Evolutionary conservation across 2,113 vertebrate species (phyloP).

Genomic region (Anoura caudifer): DNA sequence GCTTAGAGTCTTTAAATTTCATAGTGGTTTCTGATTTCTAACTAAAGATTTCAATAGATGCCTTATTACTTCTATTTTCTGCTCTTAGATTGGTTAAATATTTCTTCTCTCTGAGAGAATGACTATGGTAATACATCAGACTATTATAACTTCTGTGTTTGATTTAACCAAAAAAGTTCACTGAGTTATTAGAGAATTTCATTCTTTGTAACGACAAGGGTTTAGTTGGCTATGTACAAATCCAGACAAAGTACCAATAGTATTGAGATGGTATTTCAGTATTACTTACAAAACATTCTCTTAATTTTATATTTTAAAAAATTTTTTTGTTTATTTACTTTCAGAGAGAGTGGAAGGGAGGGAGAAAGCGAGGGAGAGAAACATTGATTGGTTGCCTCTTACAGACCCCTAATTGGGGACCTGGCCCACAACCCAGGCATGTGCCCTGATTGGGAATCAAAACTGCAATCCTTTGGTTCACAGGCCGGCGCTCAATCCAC

Average conservation of each 20-base stretch:
- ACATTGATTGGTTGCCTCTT: too few species aligned
- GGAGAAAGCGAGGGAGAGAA: too few species aligned
- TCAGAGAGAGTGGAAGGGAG: too few species aligned
- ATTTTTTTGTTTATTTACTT: too few species aligned
- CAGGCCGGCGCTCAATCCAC: too few species aligned
- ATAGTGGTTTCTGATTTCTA: not conserved
- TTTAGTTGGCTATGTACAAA: slow-evolving; percentile 27
- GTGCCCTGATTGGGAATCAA: too few species aligned
- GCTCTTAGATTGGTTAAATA: slow-evolving; percentile 1
- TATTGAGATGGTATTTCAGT: not conserved
- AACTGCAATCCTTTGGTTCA: too few species aligned
- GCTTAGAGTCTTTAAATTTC: not conserved
- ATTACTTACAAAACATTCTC: not conserved
- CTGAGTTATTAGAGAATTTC: slow-evolving; percentile 29
- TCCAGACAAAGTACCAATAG: not conserved
- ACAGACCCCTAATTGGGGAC: too few species aligned
- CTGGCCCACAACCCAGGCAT: too few species aligned
- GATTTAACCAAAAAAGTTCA: slow-evolving; percentile 25
- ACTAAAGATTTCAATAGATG: not conserved
- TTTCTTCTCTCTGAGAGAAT: slow-evolving; percentile 24
- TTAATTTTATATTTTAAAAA: slow-evolving; percentile 13
- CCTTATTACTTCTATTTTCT: not conserved
- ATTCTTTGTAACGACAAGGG: not conserved
- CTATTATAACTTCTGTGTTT: not conserved
- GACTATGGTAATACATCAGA: not conserved